Conservation (phyloP, 2,888 invertebrate genomes). For the Campoplex capitator region DNA sequence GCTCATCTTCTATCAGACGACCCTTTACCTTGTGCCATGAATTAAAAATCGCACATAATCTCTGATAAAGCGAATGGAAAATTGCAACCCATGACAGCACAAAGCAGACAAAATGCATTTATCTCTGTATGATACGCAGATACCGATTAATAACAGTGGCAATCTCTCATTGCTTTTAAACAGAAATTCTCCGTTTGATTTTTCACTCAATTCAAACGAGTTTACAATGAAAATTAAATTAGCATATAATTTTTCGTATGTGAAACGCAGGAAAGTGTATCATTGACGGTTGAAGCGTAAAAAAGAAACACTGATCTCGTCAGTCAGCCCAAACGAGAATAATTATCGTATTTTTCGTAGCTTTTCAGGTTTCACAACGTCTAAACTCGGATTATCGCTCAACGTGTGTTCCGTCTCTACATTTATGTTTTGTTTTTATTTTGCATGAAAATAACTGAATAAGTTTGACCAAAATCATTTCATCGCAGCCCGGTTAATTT, state of each 20-base stretch:
- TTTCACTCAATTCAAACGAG: neutral
- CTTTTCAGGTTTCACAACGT: neutral
- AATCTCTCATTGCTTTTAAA: constrained; percentile 9
- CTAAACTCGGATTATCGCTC: neutral
- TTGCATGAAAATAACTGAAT: neutral
- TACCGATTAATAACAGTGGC: neutral
- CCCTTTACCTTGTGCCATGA: constrained; percentile 62
- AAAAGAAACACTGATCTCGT: neutral
- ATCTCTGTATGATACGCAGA: neutral
- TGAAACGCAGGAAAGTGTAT: neutral
- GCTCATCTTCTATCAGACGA: constrained; percentile 71
- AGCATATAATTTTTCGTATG: neutral
- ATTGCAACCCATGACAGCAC: constrained; percentile 8
- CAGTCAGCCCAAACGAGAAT: neutral
- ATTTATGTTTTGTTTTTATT: constrained; percentile 7
- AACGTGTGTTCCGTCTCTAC: neutral
- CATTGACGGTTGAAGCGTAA: neutral
- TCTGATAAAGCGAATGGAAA: constrained; percentile 21
- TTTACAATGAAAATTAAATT: constrained; percentile 3
- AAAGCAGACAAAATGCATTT: constrained; percentile 4
- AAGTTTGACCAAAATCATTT: constrained; percentile 6
- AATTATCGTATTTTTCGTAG: neutral
- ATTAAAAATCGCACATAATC: constrained; percentile 3
- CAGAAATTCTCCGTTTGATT: neutral
- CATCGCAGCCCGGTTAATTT: constrained; percentile 8